Base-by-base conservation (phyloP, 92 coral and sea anemone species). In the Diadumene lineata region DNA sequence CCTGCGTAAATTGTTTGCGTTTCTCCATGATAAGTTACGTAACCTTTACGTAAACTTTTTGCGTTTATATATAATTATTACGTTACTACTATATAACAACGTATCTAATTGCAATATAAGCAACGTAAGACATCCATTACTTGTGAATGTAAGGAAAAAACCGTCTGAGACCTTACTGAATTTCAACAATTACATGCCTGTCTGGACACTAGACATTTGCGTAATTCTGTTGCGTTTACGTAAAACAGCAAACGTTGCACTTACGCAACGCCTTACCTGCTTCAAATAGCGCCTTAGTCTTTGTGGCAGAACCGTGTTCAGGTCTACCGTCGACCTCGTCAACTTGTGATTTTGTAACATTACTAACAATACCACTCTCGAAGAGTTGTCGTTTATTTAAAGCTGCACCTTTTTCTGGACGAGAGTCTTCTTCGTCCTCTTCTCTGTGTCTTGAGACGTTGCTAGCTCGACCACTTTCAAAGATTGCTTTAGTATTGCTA, bases 201-300 rank as follows among this genome's bases (percentile, higher is more conserved):
- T n/a, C n/a, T n/a, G n/a, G n/a, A n/a, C n/a, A n/a, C n/a, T n/a
- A n/a, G n/a, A n/a, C n/a, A n/a, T n/a, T n/a, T n/a, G n/a, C n/a
- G n/a, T n/a, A n/a, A n/a, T n/a, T n/a, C n/a, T n/a, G n/a, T n/a
- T n/a, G n/a, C n/a, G n/a, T n/a, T n/a, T n/a, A n/a, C 48, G 48
- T 38, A 38, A 13, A 29, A n/a, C 24, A 16, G 34, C 11, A 2
- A 2, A 29, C 72, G 48, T 33, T 19, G n/a, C 26, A 1, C 13
- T 38, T 38, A 38, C 72, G 48, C 1, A 34, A 48, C 11, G 18
- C 27, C 82, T 64, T 78, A 78, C 82, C 82, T 68, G 70, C 30
- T 31, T 78, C 82, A 68, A 78, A 78, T 56, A 78, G 57, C 22
- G 88, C 79, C 62, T 91, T 92, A 44, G 85, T 89, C 79, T 88